These are phyloP conservation scores for Heliconius nattereri DNA, from an alignment of 1,140 invertebrate species.

Conservation along the genomic window DNA sequence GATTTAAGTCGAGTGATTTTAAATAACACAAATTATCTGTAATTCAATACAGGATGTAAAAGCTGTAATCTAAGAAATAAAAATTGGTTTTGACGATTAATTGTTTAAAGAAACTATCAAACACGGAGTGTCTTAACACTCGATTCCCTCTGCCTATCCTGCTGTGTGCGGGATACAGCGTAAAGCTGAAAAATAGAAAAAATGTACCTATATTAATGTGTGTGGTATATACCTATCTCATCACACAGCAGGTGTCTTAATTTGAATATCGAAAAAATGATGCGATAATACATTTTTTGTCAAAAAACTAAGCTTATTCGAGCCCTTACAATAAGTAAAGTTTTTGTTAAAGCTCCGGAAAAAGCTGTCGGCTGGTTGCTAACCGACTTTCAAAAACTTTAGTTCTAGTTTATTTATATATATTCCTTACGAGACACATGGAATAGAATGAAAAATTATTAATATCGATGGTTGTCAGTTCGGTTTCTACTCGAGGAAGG, in stretches of 20 bases:
- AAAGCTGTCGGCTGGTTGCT: not conserved
- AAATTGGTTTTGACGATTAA: not conserved
- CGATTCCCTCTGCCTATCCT: too few species aligned
- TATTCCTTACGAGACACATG: not conserved
- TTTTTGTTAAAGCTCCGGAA: constrained; percentile 1
- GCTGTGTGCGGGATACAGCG: too few species aligned
- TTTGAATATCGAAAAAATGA: constrained; percentile 34
- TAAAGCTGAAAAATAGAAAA: not conserved
- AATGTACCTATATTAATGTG: not conserved
- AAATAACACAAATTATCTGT: not conserved
- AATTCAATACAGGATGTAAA: not conserved
- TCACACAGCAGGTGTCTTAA: constrained; percentile 26
- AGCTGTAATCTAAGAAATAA: not conserved
- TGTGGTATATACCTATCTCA: not conserved
- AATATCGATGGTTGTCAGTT: not conserved
- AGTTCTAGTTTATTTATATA: not conserved
- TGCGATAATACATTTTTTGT: constrained; percentile 6
- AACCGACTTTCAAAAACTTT: not conserved
- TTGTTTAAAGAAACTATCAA: too few species aligned
- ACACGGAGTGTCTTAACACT: too few species aligned
- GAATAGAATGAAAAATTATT: too few species aligned
- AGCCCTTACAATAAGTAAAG: not conserved
- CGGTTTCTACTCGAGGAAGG: not conserved
- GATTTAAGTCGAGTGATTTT: not conserved
- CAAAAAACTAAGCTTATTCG: constrained; percentile 3